phyloP scores from a whole-genome alignment of 2,113 vertebrate species.

The Amia ocellicauda region DNA sequence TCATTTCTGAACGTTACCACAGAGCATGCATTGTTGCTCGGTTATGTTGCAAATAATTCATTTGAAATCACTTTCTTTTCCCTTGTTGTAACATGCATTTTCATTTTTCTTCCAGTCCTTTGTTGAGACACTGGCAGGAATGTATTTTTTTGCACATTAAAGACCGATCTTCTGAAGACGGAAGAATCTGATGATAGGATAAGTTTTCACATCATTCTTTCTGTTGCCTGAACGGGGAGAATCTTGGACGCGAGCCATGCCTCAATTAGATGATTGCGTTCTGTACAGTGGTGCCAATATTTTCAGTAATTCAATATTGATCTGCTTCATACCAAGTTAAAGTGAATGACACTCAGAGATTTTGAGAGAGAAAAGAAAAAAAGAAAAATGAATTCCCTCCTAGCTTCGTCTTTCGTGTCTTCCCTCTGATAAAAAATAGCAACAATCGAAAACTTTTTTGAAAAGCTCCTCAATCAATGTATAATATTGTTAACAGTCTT shows the following conservation, averaged over 20 bases:
- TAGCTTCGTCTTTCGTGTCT: too few relatives aligned
- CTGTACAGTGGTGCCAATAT: slow-evolving; percentile 33
- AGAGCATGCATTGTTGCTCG: too few relatives aligned
- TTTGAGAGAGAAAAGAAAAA: slow-evolving; percentile 7
- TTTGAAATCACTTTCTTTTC: background rate
- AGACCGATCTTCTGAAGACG: slow-evolving; percentile 14
- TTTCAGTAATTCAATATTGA: slow-evolving; percentile 29
- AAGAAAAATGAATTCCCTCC: slow-evolving; percentile 14
- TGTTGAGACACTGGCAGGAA: slow-evolving; percentile 15
- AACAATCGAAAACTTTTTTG: background rate
- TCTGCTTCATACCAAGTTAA: slow-evolving; percentile 24
- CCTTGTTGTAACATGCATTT: background rate
- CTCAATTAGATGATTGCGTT: slow-evolving; percentile 29
- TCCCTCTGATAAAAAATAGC: too few relatives aligned
- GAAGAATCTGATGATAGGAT: slow-evolving; percentile 32
- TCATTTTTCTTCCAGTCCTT: background rate
- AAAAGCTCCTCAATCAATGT: background rate
- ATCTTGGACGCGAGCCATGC: slow-evolving; percentile 30
- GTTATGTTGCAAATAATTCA: too few relatives aligned
- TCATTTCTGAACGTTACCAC: too few relatives aligned
- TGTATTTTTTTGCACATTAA: slow-evolving; percentile 11
- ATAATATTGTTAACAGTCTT: too few relatives aligned
- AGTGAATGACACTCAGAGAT: slow-evolving; percentile 19
- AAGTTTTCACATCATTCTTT: slow-evolving; percentile 19
- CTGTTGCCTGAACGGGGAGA: background rate